These are phyloP conservation scores for Sinocyclocheilus grahami DNA, from an alignment of 2,113 vertebrate genomes.

Conservation along the genomic window DNA sequence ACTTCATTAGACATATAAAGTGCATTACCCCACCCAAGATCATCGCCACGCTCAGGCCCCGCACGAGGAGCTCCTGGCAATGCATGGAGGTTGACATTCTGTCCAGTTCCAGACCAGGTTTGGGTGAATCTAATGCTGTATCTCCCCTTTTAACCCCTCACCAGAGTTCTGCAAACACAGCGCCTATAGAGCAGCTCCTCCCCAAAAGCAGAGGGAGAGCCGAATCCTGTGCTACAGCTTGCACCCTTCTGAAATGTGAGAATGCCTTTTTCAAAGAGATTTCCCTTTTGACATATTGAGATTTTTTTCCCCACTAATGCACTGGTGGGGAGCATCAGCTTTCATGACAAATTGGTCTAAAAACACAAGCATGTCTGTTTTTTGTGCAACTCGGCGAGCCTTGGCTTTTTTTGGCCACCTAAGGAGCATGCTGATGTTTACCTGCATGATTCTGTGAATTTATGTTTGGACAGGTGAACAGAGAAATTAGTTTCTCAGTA, in stretches of 20 bases:
- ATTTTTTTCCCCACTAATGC: neutral
- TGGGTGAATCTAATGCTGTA: neutral
- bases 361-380: neutral
- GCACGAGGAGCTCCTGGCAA: conserved; percentile 69
- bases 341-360: neutral
- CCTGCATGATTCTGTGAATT: too few relatives aligned
- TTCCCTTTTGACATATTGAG: neutral
- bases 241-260: conserved; percentile 29
- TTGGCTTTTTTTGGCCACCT: neutral
- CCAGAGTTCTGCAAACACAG: conserved; percentile 25
- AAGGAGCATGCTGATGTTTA: neutral
- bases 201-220: conserved; percentile 26
- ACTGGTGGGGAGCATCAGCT: neutral
- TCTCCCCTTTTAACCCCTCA: conserved; percentile 31
- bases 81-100: conserved; percentile 62
- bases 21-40: conserved; percentile 55
- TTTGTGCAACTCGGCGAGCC: neutral
- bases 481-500: neutral
- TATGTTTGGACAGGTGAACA: neutral
- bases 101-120: conserved; percentile 6
- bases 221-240: conserved; percentile 22
- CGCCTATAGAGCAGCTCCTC: conserved; percentile 36
- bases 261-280: conserved; percentile 20
- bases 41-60: conserved; percentile 69
- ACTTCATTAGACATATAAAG: conserved; percentile 51